phyloP scores from a whole-genome alignment of 2,113 vertebrate genomes.

The Symphodus melops region DNA sequence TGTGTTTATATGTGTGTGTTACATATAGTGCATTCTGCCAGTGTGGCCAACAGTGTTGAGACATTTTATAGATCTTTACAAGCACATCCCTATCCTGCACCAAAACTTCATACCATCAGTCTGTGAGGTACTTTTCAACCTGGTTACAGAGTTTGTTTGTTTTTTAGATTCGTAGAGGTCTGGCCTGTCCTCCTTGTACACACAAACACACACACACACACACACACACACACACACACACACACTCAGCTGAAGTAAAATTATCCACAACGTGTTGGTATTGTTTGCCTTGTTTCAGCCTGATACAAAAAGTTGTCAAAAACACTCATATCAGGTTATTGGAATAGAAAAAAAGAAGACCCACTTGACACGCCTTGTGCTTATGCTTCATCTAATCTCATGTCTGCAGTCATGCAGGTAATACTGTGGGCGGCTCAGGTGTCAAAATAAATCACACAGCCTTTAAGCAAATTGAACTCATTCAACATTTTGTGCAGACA shows the following conservation, averaged over 20 bases:
- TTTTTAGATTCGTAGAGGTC: conserved; percentile 44
- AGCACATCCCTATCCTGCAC: conserved; percentile 1
- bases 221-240: conserved; percentile 5
- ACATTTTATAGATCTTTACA: conserved; percentile 31
- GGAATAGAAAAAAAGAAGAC: neutral
- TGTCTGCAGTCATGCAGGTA: conserved; percentile 44
- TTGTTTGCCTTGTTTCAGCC: conserved; percentile 3
- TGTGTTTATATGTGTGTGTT: conserved; percentile 4
- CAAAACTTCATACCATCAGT: conserved; percentile 12
- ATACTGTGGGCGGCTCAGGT: conserved; percentile 29
- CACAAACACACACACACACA: no score
- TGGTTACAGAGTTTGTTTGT: conserved; percentile 9
- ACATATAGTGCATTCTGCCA: conserved; percentile 38
- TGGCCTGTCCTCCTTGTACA: conserved; percentile 16
- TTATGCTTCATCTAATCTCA: conserved; percentile 27
- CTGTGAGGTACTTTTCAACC: conserved; percentile 27
- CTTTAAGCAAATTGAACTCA: conserved; percentile 41
- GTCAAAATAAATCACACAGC: conserved; percentile 49
- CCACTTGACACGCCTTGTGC: conserved; percentile 19
- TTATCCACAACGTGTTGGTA: neutral
- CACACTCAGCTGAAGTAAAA: conserved; percentile 7
- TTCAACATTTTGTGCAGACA: conserved; percentile 43
- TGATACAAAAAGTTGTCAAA: neutral
- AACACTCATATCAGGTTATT: conserved; percentile 8
- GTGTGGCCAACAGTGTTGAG: conserved; percentile 43